Base-by-base conservation (phyloP, 2,888 invertebrate genomes). In the Heliothis peltigera region DNA sequence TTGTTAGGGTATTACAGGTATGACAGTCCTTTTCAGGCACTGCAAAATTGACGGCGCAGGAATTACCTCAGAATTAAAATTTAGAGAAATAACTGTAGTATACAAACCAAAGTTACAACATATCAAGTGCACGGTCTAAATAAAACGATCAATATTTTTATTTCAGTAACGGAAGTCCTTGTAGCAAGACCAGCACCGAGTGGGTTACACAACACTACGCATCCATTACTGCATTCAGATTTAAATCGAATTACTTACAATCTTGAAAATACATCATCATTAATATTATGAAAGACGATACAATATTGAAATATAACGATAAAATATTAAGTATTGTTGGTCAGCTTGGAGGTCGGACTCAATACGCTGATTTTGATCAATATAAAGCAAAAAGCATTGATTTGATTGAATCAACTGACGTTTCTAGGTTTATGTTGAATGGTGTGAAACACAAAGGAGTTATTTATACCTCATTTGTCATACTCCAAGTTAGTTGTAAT, bases 281-380 rank as follows among this genome's bases (percentile, higher is more conserved):
- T 71, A 66, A 56, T 32, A 6, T 54, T 54, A 46, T 53, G 70
- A 76, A 74, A 62, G 71, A 25, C 25, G 44, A 49, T 59, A 44
- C 47, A 54, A 64, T 68, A 68, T 54, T 67, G 57, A 49, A 70
- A 42, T 66, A 56, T 60, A 48, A 72, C 64, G 64, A 72, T 55
- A 56, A 19, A 17, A 17, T 52, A 48, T 28, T 48, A 44, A 28
- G 18, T 43, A 65, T 35, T 71, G 56, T 63, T 57, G 28, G 35
- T 63, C 7, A 47, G 0, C 47, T 25, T 56, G 28, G 47, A 68
- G 77, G 77, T 61, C 58, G 46, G 17, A 35, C 12, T 46, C 39
- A 54, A 55, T 47, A 42, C 21, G 10, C 10, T 43, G 56, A 62
- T 48, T 64, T 76, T 15, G 28, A 60, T 57, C 52, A 76, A 61